Conservation (phyloP, 2,888 invertebrate genomes). For the Mimas tiliae region DNA sequence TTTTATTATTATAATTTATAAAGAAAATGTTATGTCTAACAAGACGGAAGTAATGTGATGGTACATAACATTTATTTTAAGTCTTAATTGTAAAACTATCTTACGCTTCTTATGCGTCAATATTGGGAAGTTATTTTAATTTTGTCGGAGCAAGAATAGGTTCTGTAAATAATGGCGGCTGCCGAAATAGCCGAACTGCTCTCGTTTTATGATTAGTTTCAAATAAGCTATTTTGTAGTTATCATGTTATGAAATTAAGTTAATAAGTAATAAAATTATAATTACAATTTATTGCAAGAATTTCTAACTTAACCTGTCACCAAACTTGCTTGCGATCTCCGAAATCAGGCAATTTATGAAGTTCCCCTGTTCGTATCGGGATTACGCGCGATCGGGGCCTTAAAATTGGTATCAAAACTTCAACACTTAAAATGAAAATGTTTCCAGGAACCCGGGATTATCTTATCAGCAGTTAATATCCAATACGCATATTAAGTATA, state of each 20-base stretch:
- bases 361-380: conserved; percentile 54
- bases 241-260: background rate
- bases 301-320: background rate
- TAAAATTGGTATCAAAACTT: conserved; percentile 70
- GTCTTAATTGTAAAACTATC: conserved; percentile 18
- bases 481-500: conserved; percentile 63
- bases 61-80: conserved; percentile 19
- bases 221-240: background rate
- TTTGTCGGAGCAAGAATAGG: conserved; percentile 6
- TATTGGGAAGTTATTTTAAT: conserved; percentile 16
- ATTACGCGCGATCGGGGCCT: conserved; percentile 56
- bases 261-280: background rate
- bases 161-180: background rate
- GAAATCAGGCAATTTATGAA: conserved; percentile 67
- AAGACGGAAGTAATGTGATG: conserved; percentile 18
- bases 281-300: background rate
- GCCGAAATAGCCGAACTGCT: background rate
- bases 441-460: conserved; percentile 50
- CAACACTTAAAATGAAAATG: conserved; percentile 57
- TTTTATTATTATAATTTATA: conserved; percentile 45
- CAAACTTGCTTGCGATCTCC: conserved; percentile 46
- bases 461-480: conserved; percentile 57
- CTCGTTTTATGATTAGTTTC: background rate
- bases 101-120: conserved; percentile 7
- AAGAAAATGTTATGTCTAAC: conserved; percentile 23